Evolutionary conservation across 2,797 vertebrate species (phyloP).

Genomic region (Crenuchus spilurus): DNA sequence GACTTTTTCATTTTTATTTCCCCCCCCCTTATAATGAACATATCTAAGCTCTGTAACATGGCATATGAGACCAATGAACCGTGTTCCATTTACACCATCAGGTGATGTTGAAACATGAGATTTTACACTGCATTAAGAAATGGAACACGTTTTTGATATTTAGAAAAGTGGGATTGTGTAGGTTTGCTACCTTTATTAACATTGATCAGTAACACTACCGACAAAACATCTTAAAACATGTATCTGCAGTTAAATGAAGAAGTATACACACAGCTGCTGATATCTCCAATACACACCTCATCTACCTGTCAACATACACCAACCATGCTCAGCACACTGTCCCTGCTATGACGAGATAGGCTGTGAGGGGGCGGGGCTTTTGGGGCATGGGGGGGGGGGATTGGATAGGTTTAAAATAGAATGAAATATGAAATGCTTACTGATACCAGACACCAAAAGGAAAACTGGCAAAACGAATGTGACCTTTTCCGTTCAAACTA

Average conservation of each 20-base stretch:
- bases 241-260: background rate
- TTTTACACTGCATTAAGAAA: background rate
- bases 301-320: slow-evolving; percentile 38
- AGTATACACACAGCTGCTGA: slow-evolving; percentile 12
- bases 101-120: too few relatives aligned
- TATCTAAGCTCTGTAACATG: background rate
- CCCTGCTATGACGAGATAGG: background rate
- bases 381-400: too few relatives aligned
- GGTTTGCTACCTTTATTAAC: background rate
- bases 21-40: background rate
- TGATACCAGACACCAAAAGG: slow-evolving; percentile 49
- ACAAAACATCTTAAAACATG: background rate
- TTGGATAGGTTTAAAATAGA: slow-evolving; percentile 50
- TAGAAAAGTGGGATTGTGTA: background rate
- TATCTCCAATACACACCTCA: slow-evolving; percentile 19
- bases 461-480: slow-evolving; percentile 41
- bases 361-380: too few relatives aligned
- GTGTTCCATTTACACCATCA: background rate
- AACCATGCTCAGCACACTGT: slow-evolving; percentile 30
- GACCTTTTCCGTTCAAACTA: slow-evolving; percentile 43
- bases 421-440: slow-evolving; percentile 52
- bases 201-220: background rate
- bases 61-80: background rate
- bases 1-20: slow-evolving; percentile 3
- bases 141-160: background rate